Evolutionary conservation across 2,113 vertebrate genomes (phyloP).

Genomic region (Leiothrix lutea): DNA sequence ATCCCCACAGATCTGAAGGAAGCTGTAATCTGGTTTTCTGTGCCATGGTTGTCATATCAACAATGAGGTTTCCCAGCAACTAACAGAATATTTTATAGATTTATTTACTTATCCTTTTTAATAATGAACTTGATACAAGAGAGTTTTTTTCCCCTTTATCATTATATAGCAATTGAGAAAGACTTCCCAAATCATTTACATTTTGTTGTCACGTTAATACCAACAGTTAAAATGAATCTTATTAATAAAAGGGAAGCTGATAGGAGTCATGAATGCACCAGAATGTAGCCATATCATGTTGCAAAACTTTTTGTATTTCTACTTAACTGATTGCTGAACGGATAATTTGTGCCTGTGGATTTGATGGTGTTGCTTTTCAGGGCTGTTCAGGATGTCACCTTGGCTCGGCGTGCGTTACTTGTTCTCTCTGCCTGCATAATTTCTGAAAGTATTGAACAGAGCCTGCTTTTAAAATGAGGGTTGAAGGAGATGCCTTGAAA

Average conservation of each 20-base stretch:
- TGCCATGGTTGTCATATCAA: constrained; percentile 78
- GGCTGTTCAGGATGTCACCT: not conserved
- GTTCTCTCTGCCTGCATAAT: not conserved
- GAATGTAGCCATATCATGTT: constrained; percentile 23
- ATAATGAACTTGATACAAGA: constrained; percentile 60
- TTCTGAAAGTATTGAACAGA: not conserved
- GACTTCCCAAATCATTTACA: constrained; percentile 44
- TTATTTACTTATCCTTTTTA: constrained; percentile 67
- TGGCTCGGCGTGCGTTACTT: not conserved
- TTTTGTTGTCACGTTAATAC: constrained; percentile 60
- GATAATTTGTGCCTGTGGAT: not conserved
- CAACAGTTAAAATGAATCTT: constrained; percentile 53
- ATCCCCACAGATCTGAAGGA: constrained; percentile 40
- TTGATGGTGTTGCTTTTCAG: not conserved
- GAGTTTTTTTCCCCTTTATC: not conserved
- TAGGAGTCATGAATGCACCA: constrained; percentile 45
- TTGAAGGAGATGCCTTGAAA: not conserved
- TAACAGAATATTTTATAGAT: constrained; percentile 68
- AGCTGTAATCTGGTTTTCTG: constrained; percentile 64
- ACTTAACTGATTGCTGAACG: constrained; percentile 15
- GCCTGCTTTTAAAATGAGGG: not conserved
- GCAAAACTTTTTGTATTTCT: not conserved
- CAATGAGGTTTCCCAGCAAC: constrained; percentile 78
- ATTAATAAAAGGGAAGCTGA: constrained; percentile 47
- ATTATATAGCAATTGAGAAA: constrained; percentile 66